Evolutionary conservation across 2,113 vertebrate genomes (phyloP), one percentile per base, ranked within the genome.

Genomic region (Oplegnathus fasciatus): DNA sequence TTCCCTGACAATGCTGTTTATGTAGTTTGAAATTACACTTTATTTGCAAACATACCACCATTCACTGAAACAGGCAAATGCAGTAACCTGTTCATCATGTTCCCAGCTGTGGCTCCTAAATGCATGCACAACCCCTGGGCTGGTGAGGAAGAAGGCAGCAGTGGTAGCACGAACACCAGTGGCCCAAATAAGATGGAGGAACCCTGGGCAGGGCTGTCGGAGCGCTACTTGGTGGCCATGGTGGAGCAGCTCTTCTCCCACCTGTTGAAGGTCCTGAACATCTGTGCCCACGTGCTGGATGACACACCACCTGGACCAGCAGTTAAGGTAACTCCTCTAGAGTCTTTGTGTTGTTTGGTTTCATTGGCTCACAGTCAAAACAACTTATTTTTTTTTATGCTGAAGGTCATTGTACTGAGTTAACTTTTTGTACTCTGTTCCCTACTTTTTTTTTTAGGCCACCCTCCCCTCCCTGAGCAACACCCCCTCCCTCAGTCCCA

Each of bases 221-320:
- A 99, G 88, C 94, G 97, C 54, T 82, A 92, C 22, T 91, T 99
- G 65, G 97, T 98, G 58, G 91, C 92, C 84, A 96, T 99, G 96
- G 94, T 99, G 55, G 98, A 99, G 22, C 98, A 99, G 72, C 96
- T 99, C 34, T 99, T 99, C 76, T 96, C 96, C 57, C 98, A 99
- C 89, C 93, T 99, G 22, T 95, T 99, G 40, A 99, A 98, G 85
- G 93, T 98, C 77, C 94, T 99, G 81, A 99, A 99, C 86, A 98
- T 99, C 93, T 99, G 98, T 75, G 96, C 98, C 1, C 98, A 99
- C 30, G 98, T 99, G 30, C 87, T 99, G 86, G 98, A 99, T 50
- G 98, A 99, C 65, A 96, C 96, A 18, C 89, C 97, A 50, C 98
- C 98, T 3, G 98, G 98, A 20, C 97, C 97, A n/a, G 96, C 97